Percentiles rank a stretch among this genome's conserved stretches.
These are phyloP conservation scores for Cotesia vestalis DNA, from an alignment of 1,140 invertebrate species.

Conservation along the genomic window DNA sequence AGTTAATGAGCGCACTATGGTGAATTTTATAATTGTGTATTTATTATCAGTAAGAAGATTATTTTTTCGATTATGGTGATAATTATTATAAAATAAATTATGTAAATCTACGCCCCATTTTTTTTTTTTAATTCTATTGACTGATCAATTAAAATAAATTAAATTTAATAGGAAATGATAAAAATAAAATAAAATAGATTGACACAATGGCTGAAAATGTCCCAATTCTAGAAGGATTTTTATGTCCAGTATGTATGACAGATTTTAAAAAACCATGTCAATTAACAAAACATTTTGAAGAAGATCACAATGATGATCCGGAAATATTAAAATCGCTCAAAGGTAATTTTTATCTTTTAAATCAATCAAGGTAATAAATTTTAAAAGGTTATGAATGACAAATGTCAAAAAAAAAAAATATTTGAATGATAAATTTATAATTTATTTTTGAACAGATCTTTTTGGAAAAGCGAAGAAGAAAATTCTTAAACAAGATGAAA, in stretches of 20 bases:
- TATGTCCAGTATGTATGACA: constrained; percentile 92
- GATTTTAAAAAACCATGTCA: constrained; percentile 85
- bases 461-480: constrained; percentile 91
- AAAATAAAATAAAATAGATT: too few relatives aligned
- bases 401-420: constrained; percentile 37
- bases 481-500: constrained; percentile 82
- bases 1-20: too few relatives aligned
- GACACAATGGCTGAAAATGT: constrained; percentile 61
- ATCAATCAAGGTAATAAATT: background rate
- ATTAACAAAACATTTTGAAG: constrained; percentile 88
- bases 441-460: constrained; percentile 70
- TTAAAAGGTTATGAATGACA: constrained; percentile 28
- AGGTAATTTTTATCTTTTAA: constrained; percentile 64
- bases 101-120: too few relatives aligned
- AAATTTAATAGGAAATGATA: too few relatives aligned
- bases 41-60: too few relatives aligned
- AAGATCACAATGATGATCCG: constrained; percentile 87
- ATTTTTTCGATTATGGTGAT: too few relatives aligned
- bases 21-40: too few relatives aligned
- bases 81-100: too few relatives aligned
- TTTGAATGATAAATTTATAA: constrained; percentile 33
- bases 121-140: too few relatives aligned
- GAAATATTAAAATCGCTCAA: constrained; percentile 91
- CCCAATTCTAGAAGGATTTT: constrained; percentile 87
- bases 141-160: too few relatives aligned